A percentile compares a stretch with the other conserved stretches of the same genome.
These are phyloP conservation scores for Monopis laevigella DNA, from an alignment of 2,888 invertebrate species.

Conservation along the genomic window DNA sequence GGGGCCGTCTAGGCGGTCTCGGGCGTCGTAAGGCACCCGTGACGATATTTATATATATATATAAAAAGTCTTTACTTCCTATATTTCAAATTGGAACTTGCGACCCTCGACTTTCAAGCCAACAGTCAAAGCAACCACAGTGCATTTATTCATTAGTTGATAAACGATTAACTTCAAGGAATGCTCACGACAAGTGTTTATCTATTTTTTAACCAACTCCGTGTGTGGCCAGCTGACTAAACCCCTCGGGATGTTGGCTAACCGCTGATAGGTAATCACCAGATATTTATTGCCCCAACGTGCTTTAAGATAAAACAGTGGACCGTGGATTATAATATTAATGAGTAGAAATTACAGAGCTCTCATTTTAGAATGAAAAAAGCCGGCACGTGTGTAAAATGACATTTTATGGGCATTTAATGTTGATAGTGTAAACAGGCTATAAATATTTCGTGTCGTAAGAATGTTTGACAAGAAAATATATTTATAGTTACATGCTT, in stretches of 20 bases:
- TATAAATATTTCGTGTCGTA: too few species aligned
- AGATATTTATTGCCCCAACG: slow-evolving; percentile 39
- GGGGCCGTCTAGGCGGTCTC: too few species aligned
- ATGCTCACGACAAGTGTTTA: too few species aligned
- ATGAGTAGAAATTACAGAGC: slow-evolving; percentile 27
- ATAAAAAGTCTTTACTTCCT: too few species aligned
- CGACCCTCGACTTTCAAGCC: too few species aligned
- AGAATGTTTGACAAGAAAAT: too few species aligned
- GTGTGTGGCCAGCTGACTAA: slow-evolving; percentile 41
- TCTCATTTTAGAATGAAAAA: slow-evolving; percentile 27
- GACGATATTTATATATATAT: too few species aligned
- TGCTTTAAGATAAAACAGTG: slow-evolving; percentile 32
- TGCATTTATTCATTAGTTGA: too few species aligned
- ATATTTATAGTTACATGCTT: background rate
- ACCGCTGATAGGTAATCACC: slow-evolving; percentile 28
- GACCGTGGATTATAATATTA: slow-evolving; percentile 35
- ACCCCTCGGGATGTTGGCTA: slow-evolving; percentile 37
- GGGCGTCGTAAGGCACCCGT: too few species aligned
- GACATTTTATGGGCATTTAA: slow-evolving; percentile 23
- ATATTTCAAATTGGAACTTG: too few species aligned
- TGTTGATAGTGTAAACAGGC: background rate
- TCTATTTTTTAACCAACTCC: slow-evolving; percentile 16
- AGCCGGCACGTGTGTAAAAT: background rate
- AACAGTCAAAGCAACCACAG: too few species aligned
- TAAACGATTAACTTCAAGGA: too few species aligned